Percentiles rank a stretch among this genome's conserved stretches.
These are phyloP conservation scores for Caiman crocodilus DNA, from an alignment of 2,797 vertebrate genomes.

Conservation along the genomic window DNA sequence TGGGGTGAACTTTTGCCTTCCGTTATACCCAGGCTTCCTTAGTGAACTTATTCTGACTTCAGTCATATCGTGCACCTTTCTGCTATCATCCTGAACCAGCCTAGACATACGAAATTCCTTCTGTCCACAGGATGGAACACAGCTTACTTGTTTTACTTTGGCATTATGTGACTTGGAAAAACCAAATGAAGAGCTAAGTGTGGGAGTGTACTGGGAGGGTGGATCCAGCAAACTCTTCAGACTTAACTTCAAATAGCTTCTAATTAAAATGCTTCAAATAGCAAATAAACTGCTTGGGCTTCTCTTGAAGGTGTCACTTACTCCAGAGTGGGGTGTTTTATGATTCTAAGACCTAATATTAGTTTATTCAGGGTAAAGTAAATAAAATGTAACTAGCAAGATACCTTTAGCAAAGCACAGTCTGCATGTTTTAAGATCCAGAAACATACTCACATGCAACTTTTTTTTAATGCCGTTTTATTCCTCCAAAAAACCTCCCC, in stretches of 20 bases:
- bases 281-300: neutral
- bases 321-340: neutral
- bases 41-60: fast-evolving
- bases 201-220: neutral
- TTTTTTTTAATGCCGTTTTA: neutral
- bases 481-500: neutral
- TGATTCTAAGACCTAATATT: neutral
- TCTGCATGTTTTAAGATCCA: fast-evolving
- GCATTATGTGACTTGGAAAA: neutral
- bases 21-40: neutral
- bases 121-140: neutral
- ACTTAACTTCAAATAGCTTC: neutral
- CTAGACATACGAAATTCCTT: neutral
- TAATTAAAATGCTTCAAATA: neutral
- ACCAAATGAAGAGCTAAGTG: neutral
- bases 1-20: neutral
- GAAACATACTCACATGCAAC: neutral
- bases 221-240: neutral
- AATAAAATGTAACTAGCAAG: neutral
- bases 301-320: neutral
- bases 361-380: neutral
- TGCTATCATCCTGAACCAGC: neutral
- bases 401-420: neutral
- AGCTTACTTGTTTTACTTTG: neutral
- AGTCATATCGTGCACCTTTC: neutral